Evolutionary conservation across 2,113 vertebrate species (phyloP).

Genomic region (Carlito syrichta): DNA sequence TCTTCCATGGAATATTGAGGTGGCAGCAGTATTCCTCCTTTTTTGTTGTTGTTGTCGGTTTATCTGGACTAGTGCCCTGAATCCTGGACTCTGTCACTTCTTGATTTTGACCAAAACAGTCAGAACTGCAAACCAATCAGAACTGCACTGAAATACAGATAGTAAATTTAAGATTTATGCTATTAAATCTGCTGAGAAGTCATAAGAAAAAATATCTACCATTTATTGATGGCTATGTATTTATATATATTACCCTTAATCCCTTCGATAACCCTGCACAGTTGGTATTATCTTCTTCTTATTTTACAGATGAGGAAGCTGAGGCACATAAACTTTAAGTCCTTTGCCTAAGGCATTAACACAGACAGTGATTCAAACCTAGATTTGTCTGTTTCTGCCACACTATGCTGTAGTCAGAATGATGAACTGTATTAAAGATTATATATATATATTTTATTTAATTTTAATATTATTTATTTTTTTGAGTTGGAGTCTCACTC

Average conservation of each 20-base stretch:
- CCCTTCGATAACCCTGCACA: not conserved
- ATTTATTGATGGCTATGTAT: not conserved
- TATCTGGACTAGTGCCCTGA: not conserved
- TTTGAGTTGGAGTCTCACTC: too few relatives aligned
- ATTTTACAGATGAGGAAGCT: not conserved
- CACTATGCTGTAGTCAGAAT: not conserved
- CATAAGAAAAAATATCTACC: not conserved
- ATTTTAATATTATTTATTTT: too few relatives aligned
- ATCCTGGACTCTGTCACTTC: not conserved
- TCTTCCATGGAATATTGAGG: not conserved
- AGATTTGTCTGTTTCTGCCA: not conserved
- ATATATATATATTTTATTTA: too few relatives aligned
- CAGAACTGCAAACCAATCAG: not conserved
- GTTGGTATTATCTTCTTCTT: not conserved
- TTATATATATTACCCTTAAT: not conserved
- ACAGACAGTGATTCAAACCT: not conserved
- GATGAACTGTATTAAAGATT: not conserved
- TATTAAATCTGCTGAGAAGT: not conserved
- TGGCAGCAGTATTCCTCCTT: not conserved
- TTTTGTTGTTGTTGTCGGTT: fast-evolving
- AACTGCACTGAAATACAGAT: conserved; percentile 10
- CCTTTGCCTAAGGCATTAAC: not conserved
- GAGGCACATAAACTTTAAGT: not conserved
- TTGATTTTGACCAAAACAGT: conserved; percentile 9
- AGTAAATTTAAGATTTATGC: not conserved